These are phyloP conservation scores for Anarhynchus alexandrinus DNA, from an alignment of 2,113 vertebrate species.

Conservation along the genomic window DNA sequence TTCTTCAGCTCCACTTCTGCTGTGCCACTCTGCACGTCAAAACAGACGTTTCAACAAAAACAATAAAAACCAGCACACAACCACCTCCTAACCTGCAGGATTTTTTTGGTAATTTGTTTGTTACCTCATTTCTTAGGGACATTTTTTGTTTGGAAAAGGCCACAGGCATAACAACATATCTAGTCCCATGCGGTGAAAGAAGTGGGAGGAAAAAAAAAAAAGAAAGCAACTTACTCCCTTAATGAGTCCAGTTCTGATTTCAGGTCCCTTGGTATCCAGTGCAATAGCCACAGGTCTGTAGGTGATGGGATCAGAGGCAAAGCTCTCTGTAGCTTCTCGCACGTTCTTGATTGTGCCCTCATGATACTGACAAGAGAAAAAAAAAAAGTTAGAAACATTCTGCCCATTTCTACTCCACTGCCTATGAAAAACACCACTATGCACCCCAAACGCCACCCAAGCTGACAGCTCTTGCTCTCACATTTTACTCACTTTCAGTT, in stretches of 20 bases:
- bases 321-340: constrained; percentile 90
- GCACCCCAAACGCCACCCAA: accelerated
- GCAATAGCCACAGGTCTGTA: constrained; percentile 95
- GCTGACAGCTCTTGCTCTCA: background rate
- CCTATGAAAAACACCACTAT: background rate
- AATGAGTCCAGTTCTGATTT: constrained; percentile 97
- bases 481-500: background rate
- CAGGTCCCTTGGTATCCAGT: constrained; percentile 97
- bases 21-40: constrained; percentile 83
- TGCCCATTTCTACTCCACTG: background rate
- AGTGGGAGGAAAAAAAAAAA: accelerated
- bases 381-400: background rate
- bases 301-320: constrained; percentile 82
- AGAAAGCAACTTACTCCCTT: constrained; percentile 84
- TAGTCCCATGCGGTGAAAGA: accelerated
- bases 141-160: background rate
- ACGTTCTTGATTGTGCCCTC: constrained; percentile 94
- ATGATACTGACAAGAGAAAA: constrained; percentile 82
- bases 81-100: background rate
- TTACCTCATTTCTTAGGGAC: background rate
- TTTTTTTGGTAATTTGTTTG: background rate
- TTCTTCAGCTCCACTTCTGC: constrained; percentile 95
- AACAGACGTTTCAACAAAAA: background rate
- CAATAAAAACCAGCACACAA: background rate
- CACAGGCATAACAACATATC: accelerated